Evolutionary conservation across 2,113 vertebrate genomes (phyloP).

Genomic region (Climacteris rufus): DNA sequence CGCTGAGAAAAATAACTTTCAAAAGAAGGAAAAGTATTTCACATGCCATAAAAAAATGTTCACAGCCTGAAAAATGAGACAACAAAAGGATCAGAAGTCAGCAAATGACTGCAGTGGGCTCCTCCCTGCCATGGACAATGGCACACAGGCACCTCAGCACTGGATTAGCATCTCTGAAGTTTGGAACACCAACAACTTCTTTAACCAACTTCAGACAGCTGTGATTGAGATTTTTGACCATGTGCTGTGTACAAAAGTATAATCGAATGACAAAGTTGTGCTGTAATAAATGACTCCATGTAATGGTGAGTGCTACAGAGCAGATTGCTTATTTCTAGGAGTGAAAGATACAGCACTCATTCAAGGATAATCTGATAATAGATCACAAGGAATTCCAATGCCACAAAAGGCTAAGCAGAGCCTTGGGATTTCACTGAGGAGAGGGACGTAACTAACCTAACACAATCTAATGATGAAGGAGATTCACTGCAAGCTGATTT

Average conservation of each 20-base stretch:
- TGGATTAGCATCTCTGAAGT: not conserved
- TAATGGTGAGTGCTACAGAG: conserved; percentile 6
- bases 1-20: not conserved
- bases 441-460: not conserved
- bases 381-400: conserved; percentile 38
- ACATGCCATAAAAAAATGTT: not conserved
- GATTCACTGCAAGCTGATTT: not conserved
- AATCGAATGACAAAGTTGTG: conserved; percentile 54
- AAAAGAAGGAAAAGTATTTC: not conserved
- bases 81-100: not conserved
- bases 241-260: not conserved
- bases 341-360: conserved; percentile 7
- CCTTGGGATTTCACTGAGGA: conserved; percentile 28
- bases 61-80: not conserved
- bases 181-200: not conserved
- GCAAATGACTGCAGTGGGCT: not conserved
- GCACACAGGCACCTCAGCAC: not conserved
- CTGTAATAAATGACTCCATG: conserved; percentile 32
- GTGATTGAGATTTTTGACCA: conserved; percentile 54
- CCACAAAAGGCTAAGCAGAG: conserved; percentile 30
- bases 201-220: conserved; percentile 18
- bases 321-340: conserved; percentile 49
- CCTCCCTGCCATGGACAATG: not conserved
- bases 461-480: conserved; percentile 8
- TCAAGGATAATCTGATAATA: conserved; percentile 56